Conservation (phyloP, 1,140 invertebrate genomes). For the Mylabris phalerata region DNA sequence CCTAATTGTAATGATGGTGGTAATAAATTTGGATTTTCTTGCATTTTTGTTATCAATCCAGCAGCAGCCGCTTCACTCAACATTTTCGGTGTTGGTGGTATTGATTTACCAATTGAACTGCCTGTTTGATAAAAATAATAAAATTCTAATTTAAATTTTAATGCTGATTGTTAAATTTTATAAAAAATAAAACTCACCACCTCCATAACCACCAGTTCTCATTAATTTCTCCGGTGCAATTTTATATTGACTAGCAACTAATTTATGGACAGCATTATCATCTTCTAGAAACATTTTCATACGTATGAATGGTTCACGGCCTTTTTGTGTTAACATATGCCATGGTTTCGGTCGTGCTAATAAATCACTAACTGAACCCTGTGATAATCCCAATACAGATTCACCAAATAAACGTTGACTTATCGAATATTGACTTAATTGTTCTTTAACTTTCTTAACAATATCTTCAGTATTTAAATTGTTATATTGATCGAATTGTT, state of each 20-base stretch:
- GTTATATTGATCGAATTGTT: conserved; percentile 97
- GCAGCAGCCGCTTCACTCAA: conserved; percentile 53
- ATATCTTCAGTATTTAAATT: conserved; percentile 98
- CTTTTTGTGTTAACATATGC: conserved; percentile 97
- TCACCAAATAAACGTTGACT: conserved; percentile 98
- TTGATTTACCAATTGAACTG: conserved; percentile 63
- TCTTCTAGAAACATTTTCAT: conserved; percentile 99
- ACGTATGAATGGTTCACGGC: conserved; percentile 91
- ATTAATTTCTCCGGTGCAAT: conserved; percentile 94
- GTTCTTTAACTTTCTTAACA: conserved; percentile 95
- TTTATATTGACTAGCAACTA: conserved; percentile 96
- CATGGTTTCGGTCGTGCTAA: conserved; percentile 92
- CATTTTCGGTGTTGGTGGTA: conserved; percentile 70
- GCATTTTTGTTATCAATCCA: conserved; percentile 64
- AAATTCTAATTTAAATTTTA: conserved; percentile 25
- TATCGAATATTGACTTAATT: conserved; percentile 96
- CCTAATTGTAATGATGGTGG: conserved; percentile 48
- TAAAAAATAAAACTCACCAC: conserved; percentile 40
- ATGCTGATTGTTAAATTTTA: too few species aligned
- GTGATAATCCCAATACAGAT: conserved; percentile 91
- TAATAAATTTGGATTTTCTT: conserved; percentile 51
- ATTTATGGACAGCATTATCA: conserved; percentile 92
- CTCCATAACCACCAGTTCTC: conserved; percentile 87
- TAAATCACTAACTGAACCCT: conserved; percentile 92
- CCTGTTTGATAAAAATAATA: conserved; percentile 47